phyloP scores from a whole-genome alignment of 2,797 vertebrate species.

The Schizopygopsis pylzovi region DNA sequence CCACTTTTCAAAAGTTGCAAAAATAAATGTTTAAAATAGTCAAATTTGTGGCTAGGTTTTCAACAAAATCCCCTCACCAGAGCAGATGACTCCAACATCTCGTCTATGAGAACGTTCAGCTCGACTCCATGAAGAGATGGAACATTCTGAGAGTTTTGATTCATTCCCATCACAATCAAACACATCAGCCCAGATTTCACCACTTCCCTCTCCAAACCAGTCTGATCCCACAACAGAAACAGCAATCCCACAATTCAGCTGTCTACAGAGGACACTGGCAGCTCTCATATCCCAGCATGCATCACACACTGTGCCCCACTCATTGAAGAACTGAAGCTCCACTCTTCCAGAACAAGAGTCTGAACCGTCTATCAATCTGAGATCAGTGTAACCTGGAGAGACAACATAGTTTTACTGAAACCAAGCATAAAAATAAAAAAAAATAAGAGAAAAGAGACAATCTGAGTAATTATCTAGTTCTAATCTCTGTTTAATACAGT shows the following conservation, averaged over 20 bases:
- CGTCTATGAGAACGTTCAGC: conserved; percentile 43
- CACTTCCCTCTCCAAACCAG: background rate
- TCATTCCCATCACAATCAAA: conserved; percentile 58
- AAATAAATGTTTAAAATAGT: too few species aligned
- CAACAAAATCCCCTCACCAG: conserved; percentile 24
- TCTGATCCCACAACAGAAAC: background rate
- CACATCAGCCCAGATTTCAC: conserved; percentile 54
- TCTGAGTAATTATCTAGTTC: too few species aligned
- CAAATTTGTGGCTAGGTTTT: too few species aligned
- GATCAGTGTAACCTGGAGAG: background rate
- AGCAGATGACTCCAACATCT: conserved; percentile 48
- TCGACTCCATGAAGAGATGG: conserved; percentile 51
- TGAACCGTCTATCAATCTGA: background rate
- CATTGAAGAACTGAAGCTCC: accelerated
- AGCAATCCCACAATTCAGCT: conserved; percentile 1
- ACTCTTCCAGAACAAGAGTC: background rate
- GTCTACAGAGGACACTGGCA: background rate
- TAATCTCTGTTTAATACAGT: too few species aligned
- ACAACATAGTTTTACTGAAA: background rate
- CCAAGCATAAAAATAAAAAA: too few species aligned
- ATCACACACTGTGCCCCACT: background rate
- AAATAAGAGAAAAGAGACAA: too few species aligned
- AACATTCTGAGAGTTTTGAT: conserved; percentile 55
- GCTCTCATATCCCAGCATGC: background rate
- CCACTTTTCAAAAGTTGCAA: too few species aligned